Evolutionary conservation across 2,888 invertebrate species (phyloP).

Genomic region (Tetranychus piercei): DNA sequence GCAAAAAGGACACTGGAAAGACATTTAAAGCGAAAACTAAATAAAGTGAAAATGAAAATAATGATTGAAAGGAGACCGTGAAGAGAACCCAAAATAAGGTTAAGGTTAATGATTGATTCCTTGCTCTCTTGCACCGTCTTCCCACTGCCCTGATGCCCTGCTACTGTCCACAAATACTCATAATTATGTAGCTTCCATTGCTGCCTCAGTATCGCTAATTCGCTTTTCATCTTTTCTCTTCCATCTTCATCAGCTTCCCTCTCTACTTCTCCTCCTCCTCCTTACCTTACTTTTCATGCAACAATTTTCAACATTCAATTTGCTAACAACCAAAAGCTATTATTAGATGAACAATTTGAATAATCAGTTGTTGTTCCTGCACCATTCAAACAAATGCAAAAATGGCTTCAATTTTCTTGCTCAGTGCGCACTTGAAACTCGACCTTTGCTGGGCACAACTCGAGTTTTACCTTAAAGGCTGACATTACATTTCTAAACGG

Average conservation of each 20-base stretch:
- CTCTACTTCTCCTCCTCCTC: too few species aligned
- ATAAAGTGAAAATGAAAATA: background rate
- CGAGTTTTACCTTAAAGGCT: background rate
- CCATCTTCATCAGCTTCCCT: too few species aligned
- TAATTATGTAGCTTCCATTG: background rate
- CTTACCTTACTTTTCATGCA: too few species aligned
- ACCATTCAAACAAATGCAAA: too few species aligned
- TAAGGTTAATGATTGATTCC: background rate
- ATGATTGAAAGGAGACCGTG: background rate
- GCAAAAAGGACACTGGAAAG: too few species aligned
- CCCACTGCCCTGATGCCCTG: background rate
- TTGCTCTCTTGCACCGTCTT: background rate
- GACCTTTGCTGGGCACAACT: background rate
- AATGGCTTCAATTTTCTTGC: too few species aligned
- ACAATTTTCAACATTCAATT: too few species aligned
- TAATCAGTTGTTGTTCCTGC: too few species aligned
- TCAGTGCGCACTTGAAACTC: too few species aligned
- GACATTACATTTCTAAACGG: background rate
- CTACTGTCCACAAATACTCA: background rate
- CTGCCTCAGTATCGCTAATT: background rate
- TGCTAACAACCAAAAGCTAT: too few species aligned
- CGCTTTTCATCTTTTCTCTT: background rate
- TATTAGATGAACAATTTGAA: too few species aligned
- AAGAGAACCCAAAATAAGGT: background rate
- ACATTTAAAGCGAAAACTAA: background rate